A percentile compares a stretch with the other conserved stretches of the same genome.
These are phyloP conservation scores for Sebastes fasciatus DNA, from an alignment of 2,113 vertebrate genomes.

Conservation along the genomic window DNA sequence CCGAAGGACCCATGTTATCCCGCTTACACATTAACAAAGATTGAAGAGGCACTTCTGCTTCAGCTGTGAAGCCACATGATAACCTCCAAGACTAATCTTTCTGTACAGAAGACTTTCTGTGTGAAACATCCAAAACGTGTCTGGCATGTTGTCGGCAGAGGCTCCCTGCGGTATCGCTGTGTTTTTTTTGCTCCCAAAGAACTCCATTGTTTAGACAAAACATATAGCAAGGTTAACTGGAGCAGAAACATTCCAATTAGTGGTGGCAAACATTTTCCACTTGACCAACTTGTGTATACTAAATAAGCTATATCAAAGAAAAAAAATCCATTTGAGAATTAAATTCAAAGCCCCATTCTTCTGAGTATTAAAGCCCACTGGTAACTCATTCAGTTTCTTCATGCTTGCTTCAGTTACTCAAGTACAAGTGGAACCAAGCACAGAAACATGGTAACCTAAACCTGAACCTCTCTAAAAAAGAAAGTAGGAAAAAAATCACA, in stretches of 20 bases:
- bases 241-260: conserved; percentile 84
- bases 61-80: conserved; percentile 34
- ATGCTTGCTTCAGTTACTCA: conserved; percentile 4
- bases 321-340: conserved; percentile 11
- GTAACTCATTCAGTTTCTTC: conserved; percentile 29
- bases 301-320: conserved; percentile 22
- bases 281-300: conserved; percentile 40
- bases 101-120: conserved; percentile 50
- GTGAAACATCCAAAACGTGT: conserved; percentile 65
- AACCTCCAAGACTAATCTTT: conserved; percentile 18
- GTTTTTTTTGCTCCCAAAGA: conserved; percentile 58
- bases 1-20: conserved; percentile 65
- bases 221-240: conserved; percentile 81
- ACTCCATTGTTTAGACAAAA: conserved; percentile 72
- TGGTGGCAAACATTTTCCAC: conserved; percentile 52
- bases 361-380: background rate
- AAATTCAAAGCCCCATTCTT: conserved; percentile 23
- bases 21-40: conserved; percentile 54
- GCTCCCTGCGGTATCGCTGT: conserved; percentile 47
- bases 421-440: background rate
- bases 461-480: background rate
- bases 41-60: conserved; percentile 21
- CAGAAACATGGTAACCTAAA: conserved; percentile 35
- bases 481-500: conserved; percentile 38
- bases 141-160: conserved; percentile 56